Base-by-base conservation (phyloP, 2,888 invertebrate genomes). In the Volucella inflata region DNA sequence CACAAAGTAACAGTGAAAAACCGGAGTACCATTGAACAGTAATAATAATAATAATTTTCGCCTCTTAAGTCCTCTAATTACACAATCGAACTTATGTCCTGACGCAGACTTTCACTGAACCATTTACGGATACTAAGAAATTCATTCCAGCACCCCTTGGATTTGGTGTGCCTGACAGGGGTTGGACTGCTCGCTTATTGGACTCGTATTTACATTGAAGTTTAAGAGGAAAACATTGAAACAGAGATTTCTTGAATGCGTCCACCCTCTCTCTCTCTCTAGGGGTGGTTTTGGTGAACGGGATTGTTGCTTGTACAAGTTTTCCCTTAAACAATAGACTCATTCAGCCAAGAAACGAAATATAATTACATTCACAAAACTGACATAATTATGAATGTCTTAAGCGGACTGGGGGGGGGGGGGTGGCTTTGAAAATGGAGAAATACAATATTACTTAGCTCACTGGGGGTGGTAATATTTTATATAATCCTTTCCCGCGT, bases 21-120 rank as follows among this genome's bases (percentile, higher is more conserved):
- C 30, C 30, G 30, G 30, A 30, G 30, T 30, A 6, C 30, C 30
- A 30, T 30, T 30, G 30, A 30, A 75, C 65, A 75, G 65, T 30
- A 30, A 72, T 72, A 60, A 72, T 82, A 67, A 84, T 84, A 84
- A 84, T 84, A 79, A 84, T 84, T 84, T 84, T 84, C 83, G 79
- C 83, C 83, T 79, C 83, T 74, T 70, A 84, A 84, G 74, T 79
- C 74, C 83, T 79, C 79, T 84, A 84, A 84, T 84, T 84, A 84
- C 83, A 75, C 83, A 79, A 84, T 84, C 83, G 79, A 79, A 84
- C 79, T 79, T 79, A 79, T 79, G 82, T 83, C 82, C 82, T 55
- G 36, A 38, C 62, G 65, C 59, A 78, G 72, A 48, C 46, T 60
- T 40, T 55, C 21, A 21, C 53, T 48, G 46, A 30, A 44, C 38